Percentiles rank a stretch among this genome's conserved stretches.
phyloP scores from a whole-genome alignment of 2,797 vertebrate genomes.

The Tiaroga cobitis region DNA sequence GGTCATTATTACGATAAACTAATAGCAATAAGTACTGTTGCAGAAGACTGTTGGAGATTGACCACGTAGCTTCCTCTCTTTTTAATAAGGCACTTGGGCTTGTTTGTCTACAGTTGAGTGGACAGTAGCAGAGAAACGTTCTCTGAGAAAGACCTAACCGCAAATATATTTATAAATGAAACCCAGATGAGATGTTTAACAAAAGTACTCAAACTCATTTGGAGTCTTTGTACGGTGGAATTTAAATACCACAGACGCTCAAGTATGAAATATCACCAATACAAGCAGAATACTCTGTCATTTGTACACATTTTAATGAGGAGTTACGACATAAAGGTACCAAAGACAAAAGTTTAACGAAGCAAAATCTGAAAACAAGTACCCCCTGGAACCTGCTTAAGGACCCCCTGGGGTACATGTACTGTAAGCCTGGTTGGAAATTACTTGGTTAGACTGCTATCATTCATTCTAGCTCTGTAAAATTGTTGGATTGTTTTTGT shows the following conservation, averaged over 20 bases:
- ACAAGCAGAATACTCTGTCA: slow-evolving; percentile 1
- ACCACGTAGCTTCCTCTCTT: not conserved
- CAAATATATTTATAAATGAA: slow-evolving; percentile 13
- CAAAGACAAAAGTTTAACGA: slow-evolving; percentile 7
- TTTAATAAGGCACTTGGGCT: not conserved
- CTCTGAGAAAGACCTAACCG: not conserved
- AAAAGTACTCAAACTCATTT: slow-evolving; percentile 24
- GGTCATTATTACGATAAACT: not conserved
- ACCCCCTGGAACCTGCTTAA: not conserved
- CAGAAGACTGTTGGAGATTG: not conserved
- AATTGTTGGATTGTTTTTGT: not conserved
- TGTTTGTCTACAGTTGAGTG: not conserved
- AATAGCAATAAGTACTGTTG: not conserved
- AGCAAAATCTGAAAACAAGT: slow-evolving; percentile 2
- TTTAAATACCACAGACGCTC: slow-evolving; percentile 27
- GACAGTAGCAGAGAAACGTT: not conserved
- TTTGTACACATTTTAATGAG: slow-evolving; percentile 18
- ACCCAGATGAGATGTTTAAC: slow-evolving; percentile 8
- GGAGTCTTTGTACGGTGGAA: not conserved
- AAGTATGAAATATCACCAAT: slow-evolving; percentile 9
- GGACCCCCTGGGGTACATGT: slow-evolving; percentile 21
- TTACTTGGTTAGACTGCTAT: slow-evolving; percentile 11
- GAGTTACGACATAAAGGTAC: slow-evolving; percentile 5
- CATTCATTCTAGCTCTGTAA: not conserved
- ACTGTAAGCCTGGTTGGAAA: not conserved